phyloP scores from a whole-genome alignment of 2,797 vertebrate genomes.

The Periophthalmus magnuspinnatus region DNA sequence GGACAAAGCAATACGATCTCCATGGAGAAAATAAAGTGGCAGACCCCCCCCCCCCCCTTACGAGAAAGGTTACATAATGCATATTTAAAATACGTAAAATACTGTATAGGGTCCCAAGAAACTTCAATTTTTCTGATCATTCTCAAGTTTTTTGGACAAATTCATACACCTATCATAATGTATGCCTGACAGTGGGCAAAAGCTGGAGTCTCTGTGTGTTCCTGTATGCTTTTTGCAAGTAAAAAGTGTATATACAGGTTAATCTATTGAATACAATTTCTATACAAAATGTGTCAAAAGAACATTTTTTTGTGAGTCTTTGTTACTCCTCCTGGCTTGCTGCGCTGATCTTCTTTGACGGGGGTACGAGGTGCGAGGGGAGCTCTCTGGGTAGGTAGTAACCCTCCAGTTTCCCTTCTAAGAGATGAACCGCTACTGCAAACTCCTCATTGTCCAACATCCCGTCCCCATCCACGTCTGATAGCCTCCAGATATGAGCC shows the following conservation, averaged over 20 bases:
- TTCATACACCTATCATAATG: not conserved
- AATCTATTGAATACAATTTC: slow-evolving; percentile 1
- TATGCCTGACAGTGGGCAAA: not conserved
- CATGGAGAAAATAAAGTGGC: too few relatives aligned
- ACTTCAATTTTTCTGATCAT: not conserved
- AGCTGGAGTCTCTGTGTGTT: not conserved
- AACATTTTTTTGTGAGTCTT: not conserved
- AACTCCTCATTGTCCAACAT: slow-evolving; percentile 93
- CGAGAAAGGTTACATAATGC: not conserved
- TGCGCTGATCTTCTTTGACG: slow-evolving; percentile 81
- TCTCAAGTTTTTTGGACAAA: not conserved
- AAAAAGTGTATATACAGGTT: slow-evolving; percentile 4
- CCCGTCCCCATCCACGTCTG: slow-evolving; percentile 87
- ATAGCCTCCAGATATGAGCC: slow-evolving; percentile 89
- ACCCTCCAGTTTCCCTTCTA: slow-evolving; percentile 88
- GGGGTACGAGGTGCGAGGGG: slow-evolving; percentile 85
- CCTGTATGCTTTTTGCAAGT: not conserved
- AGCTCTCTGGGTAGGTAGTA: slow-evolving; percentile 84
- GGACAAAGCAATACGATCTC: not conserved
- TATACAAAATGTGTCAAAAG: not conserved
- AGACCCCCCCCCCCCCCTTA: too few relatives aligned
- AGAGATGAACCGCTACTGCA: slow-evolving; percentile 86
- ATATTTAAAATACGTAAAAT: not conserved
- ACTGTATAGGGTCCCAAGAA: not conserved
- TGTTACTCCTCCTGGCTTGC: slow-evolving; percentile 37